These are phyloP conservation scores for Cinclus mexicanus DNA, from an alignment of 2,113 vertebrate genomes.

Conservation along the genomic window DNA sequence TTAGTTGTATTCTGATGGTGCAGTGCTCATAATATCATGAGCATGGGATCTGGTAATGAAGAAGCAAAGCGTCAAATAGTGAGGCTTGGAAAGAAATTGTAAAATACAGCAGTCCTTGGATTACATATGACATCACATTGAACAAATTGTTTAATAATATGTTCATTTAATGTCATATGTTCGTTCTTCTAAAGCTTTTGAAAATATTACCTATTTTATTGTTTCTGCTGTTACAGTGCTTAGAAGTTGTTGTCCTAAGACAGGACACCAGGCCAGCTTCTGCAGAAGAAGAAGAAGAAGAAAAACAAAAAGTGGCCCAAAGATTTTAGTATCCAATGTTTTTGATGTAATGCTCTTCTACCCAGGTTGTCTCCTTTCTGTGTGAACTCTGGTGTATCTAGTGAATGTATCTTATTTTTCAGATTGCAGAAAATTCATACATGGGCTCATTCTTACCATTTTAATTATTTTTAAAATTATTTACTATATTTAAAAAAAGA, in stretches of 20 bases:
- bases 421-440: background rate
- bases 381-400: background rate
- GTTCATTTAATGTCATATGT: background rate
- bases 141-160: background rate
- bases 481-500: background rate
- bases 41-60: background rate
- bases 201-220: background rate
- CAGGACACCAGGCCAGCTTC: background rate
- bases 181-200: background rate
- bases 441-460: background rate
- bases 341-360: background rate
- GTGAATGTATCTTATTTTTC: background rate
- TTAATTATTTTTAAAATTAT: background rate
- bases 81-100: background rate
- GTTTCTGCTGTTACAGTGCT: background rate
- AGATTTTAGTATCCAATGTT: background rate
- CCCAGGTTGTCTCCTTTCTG: background rate
- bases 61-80: background rate
- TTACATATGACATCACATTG: background rate
- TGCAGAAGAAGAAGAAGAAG: background rate
- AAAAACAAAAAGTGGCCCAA: background rate
- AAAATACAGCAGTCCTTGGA: background rate
- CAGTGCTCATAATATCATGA: accelerated
- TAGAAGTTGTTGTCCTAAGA: background rate
- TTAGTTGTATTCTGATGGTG: background rate